These are phyloP conservation scores for Chironomus riparius DNA, from an alignment of 2,888 invertebrate genomes.

Conservation along the genomic window DNA sequence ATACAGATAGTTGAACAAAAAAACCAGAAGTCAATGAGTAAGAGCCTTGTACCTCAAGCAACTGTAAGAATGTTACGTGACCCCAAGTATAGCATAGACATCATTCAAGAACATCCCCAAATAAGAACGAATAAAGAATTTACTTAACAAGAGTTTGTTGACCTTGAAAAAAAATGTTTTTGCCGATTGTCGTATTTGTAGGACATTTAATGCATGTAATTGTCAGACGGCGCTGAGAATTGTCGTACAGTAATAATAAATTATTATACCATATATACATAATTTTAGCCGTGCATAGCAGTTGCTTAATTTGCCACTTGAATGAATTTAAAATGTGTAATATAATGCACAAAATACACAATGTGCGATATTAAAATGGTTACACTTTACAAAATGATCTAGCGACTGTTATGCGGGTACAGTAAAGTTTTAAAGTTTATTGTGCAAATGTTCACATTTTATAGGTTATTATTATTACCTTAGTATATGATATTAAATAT, in stretches of 20 bases:
- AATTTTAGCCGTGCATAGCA: not conserved
- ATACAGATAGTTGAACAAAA: too few relatives aligned
- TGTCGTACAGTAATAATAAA: not conserved
- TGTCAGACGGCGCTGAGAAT: not conserved
- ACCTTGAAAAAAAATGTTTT: not conserved
- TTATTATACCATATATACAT: not conserved
- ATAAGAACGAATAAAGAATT: too few relatives aligned
- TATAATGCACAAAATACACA: too few relatives aligned
- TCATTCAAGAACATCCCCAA: not conserved
- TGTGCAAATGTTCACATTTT: not conserved
- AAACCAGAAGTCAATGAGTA: too few relatives aligned
- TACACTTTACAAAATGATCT: not conserved
- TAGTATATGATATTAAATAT: not conserved
- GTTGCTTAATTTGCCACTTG: not conserved
- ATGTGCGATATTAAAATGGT: too few relatives aligned
- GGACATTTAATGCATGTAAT: not conserved
- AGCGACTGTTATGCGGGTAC: not conserved
- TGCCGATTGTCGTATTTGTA: not conserved
- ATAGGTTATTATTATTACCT: constrained; percentile 1
- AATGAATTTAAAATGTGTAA: not conserved
- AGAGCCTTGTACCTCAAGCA: too few relatives aligned
- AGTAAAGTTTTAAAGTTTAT: not conserved
- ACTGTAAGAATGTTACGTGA: too few relatives aligned
- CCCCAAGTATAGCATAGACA: too few relatives aligned
- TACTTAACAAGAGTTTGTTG: constrained; percentile 2